Percentiles rank a stretch among this genome's conserved stretches.
These are phyloP conservation scores for Heliornis fulica DNA, from an alignment of 2,113 vertebrate genomes.

Conservation along the genomic window DNA sequence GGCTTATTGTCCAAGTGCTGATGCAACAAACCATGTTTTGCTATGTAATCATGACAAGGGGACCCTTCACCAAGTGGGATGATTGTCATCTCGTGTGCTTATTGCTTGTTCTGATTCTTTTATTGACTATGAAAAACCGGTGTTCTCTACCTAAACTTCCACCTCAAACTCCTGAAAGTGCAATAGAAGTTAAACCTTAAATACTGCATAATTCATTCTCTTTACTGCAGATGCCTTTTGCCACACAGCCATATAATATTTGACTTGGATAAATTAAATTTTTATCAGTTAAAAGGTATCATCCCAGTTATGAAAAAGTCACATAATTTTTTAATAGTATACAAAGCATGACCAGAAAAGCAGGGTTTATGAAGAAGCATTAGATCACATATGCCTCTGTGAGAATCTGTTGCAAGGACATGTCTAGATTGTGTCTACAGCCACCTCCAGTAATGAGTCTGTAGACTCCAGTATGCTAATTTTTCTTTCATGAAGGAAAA, in stretches of 20 bases:
- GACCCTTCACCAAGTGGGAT: not conserved
- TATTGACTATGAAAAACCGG: not conserved
- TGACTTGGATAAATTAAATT: too few species aligned
- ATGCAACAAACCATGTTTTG: not conserved
- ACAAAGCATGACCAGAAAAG: not conserved
- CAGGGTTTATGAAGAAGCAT: not conserved
- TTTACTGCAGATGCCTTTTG: not conserved
- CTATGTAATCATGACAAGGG: accelerated
- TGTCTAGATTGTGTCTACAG: not conserved
- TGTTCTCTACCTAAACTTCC: not conserved
- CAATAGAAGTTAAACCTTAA: not conserved
- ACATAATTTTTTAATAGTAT: not conserved
- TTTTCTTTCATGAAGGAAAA: not conserved
- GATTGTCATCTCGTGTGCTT: not conserved
- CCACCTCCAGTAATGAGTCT: not conserved
- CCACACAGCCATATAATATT: not conserved
- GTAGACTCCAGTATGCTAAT: not conserved
- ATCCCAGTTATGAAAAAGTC: not conserved
- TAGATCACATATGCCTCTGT: not conserved
- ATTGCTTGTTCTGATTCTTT: not conserved
- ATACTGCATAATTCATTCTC: not conserved
- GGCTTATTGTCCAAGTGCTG: not conserved
- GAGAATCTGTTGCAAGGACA: not conserved
- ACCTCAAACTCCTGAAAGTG: not conserved
- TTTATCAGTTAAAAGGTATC: not conserved